Percentiles rank a stretch among this genome's conserved stretches.
Evolutionary conservation across 1,140 invertebrate species (phyloP).

Genomic region (Diuraphis noxia): DNA sequence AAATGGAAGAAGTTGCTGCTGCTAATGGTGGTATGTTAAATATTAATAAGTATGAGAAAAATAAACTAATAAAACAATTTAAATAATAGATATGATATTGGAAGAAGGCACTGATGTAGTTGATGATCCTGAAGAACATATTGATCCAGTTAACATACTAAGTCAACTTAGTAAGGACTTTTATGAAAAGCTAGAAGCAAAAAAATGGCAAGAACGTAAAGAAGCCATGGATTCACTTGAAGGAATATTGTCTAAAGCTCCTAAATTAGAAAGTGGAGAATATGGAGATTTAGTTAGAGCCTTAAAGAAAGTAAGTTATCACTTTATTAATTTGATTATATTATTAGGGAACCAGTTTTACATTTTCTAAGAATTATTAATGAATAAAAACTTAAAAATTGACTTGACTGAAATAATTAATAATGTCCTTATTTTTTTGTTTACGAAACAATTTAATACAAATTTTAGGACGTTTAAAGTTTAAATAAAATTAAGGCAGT

Average conservation of each 20-base stretch:
- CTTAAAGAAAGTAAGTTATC: slow-evolving; percentile 78
- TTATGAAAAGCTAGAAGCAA: slow-evolving; percentile 91
- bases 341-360: neutral
- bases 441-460: no score
- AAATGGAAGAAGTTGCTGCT: slow-evolving; percentile 64
- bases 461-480: no score
- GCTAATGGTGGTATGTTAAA: slow-evolving; percentile 61
- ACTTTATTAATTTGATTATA: neutral
- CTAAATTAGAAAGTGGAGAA: slow-evolving; percentile 87
- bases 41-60: neutral
- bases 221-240: slow-evolving; percentile 84
- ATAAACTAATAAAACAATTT: slow-evolving; percentile 19
- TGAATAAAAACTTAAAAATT: neutral
- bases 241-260: slow-evolving; percentile 74
- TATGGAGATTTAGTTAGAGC: slow-evolving; percentile 87
- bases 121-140: slow-evolving; percentile 82
- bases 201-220: slow-evolving; percentile 97
- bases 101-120: slow-evolving; percentile 67
- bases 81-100: slow-evolving; percentile 57
- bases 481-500: no score
- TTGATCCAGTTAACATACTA: slow-evolving; percentile 91
- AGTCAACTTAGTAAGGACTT: slow-evolving; percentile 94
- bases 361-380: neutral
- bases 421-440: neutral
- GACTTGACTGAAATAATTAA: neutral